Base-by-base conservation (phyloP, 2,113 vertebrate genomes). In the Malurus cyaneus region DNA sequence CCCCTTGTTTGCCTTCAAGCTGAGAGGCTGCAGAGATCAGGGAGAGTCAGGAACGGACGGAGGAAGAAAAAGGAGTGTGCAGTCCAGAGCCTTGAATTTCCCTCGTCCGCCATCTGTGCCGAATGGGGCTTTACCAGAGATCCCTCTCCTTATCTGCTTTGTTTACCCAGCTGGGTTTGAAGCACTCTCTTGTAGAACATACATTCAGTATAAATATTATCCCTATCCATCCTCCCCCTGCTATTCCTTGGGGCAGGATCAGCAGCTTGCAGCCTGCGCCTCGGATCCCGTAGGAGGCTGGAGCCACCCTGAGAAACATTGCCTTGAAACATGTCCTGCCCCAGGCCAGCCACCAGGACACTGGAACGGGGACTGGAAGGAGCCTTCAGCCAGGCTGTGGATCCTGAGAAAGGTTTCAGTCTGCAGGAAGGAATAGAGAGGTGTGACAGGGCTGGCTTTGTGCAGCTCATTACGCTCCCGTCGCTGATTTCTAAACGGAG, bases 91-190 rank as follows among this genome's bases (percentile, higher is more conserved):
- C 65, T 66, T 86, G 50, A 67, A 73, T 60, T 80, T 64, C 47
- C 44, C 54, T 88, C 1, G 0, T 66, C 46, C 46, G 60, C 44
- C 31, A 15, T 86, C 54, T 60, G 50, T 2, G 16, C 60, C 26
- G 50, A 59, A 47, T 42, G 77, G 50, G 49, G 17, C 66, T 88
- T 41, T 13, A 47, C 53, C 61, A 56, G 67, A 26, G 57, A 70
- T 11, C 11, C 8, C 78, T 80, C 46, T 95, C 59, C 71, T 85
- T 46, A 1, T 50, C 73, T 1, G 0, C 61, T 84, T 46, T 94
- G 89, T 91, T 95, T 91, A 86, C 80, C 56, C 93, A 94, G 91
- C 94, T 96, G 89, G 11, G 10, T 81, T 82, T 86, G 52, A 71
- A 46, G 77, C 71, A 41, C 0, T 1, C 47, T 87, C 53, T 62